phyloP scores from a whole-genome alignment of 2,888 invertebrate genomes.

The Copidosoma aretas region DNA sequence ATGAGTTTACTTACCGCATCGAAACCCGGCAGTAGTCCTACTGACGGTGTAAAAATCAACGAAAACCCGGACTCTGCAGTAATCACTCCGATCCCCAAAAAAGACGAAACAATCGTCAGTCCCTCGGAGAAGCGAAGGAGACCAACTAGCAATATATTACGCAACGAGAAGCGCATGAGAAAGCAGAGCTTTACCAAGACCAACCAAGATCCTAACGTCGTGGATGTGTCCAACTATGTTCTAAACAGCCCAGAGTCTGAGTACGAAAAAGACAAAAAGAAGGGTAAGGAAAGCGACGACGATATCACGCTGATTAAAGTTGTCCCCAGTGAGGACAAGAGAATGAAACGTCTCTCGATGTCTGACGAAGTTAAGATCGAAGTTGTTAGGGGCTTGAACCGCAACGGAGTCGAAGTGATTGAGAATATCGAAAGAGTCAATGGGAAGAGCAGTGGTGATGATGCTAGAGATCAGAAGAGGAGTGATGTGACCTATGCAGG shows the following conservation, averaged over 20 bases:
- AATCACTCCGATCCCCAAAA: slow-evolving; percentile 59
- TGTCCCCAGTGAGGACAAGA: slow-evolving; percentile 55
- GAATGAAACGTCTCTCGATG: slow-evolving; percentile 41
- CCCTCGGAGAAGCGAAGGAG: slow-evolving; percentile 55
- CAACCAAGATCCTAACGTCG: slow-evolving; percentile 50
- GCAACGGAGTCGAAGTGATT: slow-evolving; percentile 45
- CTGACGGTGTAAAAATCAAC: slow-evolving; percentile 59
- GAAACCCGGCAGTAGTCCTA: slow-evolving; percentile 49
- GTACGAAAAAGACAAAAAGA: slow-evolving; percentile 57
- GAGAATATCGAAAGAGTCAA: slow-evolving; percentile 38
- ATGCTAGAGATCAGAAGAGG: slow-evolving; percentile 45
- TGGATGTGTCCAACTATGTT: slow-evolving; percentile 52
- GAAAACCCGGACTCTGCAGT: slow-evolving; percentile 61
- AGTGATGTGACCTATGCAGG: slow-evolving; percentile 45
- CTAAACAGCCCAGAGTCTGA: slow-evolving; percentile 57
- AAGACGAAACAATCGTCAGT: slow-evolving; percentile 47
- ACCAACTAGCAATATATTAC: slow-evolving; percentile 57
- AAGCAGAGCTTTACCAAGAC: slow-evolving; percentile 54
- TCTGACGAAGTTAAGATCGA: slow-evolving; percentile 60
- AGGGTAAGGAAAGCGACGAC: slow-evolving; percentile 54
- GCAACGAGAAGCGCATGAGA: slow-evolving; percentile 56
- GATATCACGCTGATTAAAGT: slow-evolving; percentile 61
- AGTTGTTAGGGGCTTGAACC: slow-evolving; percentile 55
- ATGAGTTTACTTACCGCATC: slow-evolving; percentile 54
- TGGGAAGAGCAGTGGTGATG: slow-evolving; percentile 44